These are phyloP conservation scores for Phocides pigmalion DNA, from an alignment of 1,140 invertebrate species.

Conservation along the genomic window DNA sequence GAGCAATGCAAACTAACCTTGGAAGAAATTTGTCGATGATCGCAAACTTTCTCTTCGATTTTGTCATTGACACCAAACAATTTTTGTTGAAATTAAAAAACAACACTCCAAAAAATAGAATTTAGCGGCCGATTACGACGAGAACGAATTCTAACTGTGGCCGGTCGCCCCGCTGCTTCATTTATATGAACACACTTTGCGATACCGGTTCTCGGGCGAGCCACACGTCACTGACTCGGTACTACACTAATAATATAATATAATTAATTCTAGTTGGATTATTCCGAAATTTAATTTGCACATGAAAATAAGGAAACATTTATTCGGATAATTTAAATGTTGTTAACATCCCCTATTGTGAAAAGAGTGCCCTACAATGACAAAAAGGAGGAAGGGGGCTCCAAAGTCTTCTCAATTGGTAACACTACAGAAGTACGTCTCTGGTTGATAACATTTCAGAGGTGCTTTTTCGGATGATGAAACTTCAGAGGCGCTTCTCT, in stretches of 20 bases:
- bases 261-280: conserved; percentile 27
- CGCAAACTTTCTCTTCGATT: conserved; percentile 80
- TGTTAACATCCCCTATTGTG: no score
- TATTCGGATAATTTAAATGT: no score
- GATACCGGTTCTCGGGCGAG: not conserved
- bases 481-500: no score
- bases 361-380: no score
- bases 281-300: no score
- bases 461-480: no score
- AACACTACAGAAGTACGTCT: no score
- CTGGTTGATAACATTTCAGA: no score
- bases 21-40: conserved; percentile 83
- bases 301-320: no score
- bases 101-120: conserved; percentile 62
- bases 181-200: conserved; percentile 46
- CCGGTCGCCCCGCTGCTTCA: conserved; percentile 36
- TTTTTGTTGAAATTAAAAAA: conserved; percentile 64
- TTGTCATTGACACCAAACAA: conserved; percentile 84
- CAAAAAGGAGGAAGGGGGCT: no score
- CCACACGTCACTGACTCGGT: not conserved
- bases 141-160: conserved; percentile 51
- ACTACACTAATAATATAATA: not conserved
- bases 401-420: no score
- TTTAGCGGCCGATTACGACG: conserved; percentile 57
- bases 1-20: conserved; percentile 61